phyloP scores from a whole-genome alignment of 2,888 invertebrate species.

The Stratiomys singularior region DNA sequence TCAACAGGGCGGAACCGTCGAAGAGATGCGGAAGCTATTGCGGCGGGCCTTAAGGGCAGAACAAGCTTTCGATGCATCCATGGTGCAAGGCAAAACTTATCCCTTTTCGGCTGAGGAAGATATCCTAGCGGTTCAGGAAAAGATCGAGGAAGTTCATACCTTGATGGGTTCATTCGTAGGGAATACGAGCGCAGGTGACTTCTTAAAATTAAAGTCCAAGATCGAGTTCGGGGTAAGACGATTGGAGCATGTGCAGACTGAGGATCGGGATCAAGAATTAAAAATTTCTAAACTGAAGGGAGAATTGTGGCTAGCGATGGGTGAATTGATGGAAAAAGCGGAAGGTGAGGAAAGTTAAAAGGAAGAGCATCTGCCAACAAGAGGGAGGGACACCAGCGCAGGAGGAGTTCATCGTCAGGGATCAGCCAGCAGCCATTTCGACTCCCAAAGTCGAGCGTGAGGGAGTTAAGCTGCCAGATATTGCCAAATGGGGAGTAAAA shows the following conservation, averaged over 20 bases:
- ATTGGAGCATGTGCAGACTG: not conserved
- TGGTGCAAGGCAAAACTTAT: too few relatives aligned
- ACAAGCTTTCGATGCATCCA: too few relatives aligned
- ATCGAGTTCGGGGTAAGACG: not conserved
- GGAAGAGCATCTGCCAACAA: too few relatives aligned
- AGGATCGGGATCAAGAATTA: not conserved
- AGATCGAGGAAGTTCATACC: too few relatives aligned
- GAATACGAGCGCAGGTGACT: not conserved
- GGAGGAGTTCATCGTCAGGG: too few relatives aligned
- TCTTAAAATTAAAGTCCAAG: not conserved
- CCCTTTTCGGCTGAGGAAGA: too few relatives aligned
- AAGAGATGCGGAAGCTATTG: too few relatives aligned
- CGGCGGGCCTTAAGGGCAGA: too few relatives aligned
- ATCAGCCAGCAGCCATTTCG: not conserved
- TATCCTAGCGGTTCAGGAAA: too few relatives aligned
- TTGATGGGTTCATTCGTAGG: not conserved
- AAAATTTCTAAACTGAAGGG: not conserved
- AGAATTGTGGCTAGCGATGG: not conserved
- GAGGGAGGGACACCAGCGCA: too few relatives aligned
- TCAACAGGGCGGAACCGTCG: too few relatives aligned
- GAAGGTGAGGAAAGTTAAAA: not conserved
- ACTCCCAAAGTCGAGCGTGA: not conserved
- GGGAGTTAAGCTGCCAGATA: not conserved
- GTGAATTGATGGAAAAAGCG: not conserved
- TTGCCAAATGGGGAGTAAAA: not conserved